Evolutionary conservation across 1,140 invertebrate species (phyloP), one percentile per base, ranked within the genome.

Genomic region (Bombus balteatus): DNA sequence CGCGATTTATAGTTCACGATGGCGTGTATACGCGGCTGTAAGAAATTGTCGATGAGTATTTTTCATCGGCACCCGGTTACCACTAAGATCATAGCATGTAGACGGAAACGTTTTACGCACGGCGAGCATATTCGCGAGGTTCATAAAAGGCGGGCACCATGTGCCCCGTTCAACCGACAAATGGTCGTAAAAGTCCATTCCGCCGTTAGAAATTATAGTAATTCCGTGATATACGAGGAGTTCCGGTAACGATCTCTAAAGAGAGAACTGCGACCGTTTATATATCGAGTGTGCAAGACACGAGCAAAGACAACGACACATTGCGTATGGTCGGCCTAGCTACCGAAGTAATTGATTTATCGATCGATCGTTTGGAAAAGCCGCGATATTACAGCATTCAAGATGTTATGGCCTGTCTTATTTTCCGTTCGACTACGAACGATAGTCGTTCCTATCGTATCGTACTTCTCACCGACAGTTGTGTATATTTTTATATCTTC

Each of bases 221-320:
- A 89, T 90, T 81, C 83, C 34, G 41, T 89, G 83, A 90, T 89
- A 83, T 89, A 89, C 89, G 86, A 88, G 75, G 66, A 80, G 53
- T 76, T 32, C 15, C 89, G 81, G 83, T 89, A 90, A 89, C 86
- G 89, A 90, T 85, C 89, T 82, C 88, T 89, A 85, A 89, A 89
- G 85, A 70, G 37, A 66, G 57, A 71, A 83, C 71, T 68, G 18
- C 47, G 37, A 41, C 70, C 81, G 62, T 80, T 81, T 28, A 10
- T 83, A 62, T 80, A 87, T 84, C 73, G 70, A 74, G 77, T 59
- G 80, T 43, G 18, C 34, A n/a, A 25, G 53, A 76, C 74, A 25
- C 53, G 28, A 59, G 62, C 68, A 59, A 74, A 81, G 68, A 66
- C 59, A 71, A 43, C 59, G 18, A 53, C 0, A 53, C 18, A 53